Conservation (phyloP, 2,797 vertebrate species). For the Tapera naevia region DNA sequence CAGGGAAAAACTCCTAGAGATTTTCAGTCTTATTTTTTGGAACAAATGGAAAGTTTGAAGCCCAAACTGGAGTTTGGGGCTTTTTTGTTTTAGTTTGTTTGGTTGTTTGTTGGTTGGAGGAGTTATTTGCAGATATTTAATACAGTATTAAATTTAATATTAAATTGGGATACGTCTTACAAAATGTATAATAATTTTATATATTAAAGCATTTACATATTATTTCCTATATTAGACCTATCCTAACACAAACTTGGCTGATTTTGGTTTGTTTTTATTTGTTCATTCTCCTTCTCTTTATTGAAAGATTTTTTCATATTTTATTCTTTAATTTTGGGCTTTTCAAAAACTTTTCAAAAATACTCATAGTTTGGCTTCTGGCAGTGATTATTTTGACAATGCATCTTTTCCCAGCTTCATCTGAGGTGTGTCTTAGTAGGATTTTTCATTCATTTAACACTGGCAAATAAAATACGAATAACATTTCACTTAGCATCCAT, state of each 20-base stretch:
- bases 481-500: neutral
- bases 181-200: neutral
- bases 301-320: neutral
- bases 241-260: neutral
- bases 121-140: neutral
- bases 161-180: neutral
- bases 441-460: neutral
- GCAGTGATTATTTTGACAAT: neutral
- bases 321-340: neutral
- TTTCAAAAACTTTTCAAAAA: neutral
- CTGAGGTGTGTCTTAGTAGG: neutral
- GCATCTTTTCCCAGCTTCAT: neutral
- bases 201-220: neutral
- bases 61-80: neutral
- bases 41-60: neutral
- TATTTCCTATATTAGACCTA: neutral
- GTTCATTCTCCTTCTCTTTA: neutral
- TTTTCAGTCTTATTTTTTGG: neutral
- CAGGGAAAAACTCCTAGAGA: neutral
- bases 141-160: neutral
- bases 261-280: neutral
- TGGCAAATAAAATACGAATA: neutral
- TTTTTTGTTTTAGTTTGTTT: neutral
- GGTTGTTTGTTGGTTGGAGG: neutral
- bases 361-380: neutral